Conservation (phyloP, 2,797 vertebrate genomes). For the Periparus ater region DNA sequence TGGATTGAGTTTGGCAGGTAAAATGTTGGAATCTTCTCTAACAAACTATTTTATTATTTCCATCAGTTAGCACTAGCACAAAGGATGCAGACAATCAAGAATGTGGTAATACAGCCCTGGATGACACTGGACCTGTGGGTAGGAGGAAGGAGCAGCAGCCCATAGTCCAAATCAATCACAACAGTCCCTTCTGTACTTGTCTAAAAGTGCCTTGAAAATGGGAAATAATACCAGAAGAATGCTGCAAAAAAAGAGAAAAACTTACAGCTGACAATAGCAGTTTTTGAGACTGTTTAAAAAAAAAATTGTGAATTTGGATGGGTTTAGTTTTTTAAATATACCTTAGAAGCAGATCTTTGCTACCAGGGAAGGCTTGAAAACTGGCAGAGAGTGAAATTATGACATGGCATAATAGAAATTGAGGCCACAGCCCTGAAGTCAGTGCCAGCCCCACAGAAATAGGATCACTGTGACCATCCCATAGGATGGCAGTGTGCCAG, state of each 20-base stretch:
- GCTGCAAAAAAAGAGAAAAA: not conserved
- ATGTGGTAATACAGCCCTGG: not conserved
- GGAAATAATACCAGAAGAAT: not conserved
- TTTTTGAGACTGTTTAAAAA: not conserved
- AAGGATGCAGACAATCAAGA: not conserved
- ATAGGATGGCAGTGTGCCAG: not conserved
- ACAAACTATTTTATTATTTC: constrained; percentile 5
- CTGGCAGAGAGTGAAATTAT: not conserved
- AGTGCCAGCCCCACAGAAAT: not conserved
- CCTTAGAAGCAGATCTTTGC: not conserved
- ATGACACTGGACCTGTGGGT: not conserved
- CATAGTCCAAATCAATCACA: not conserved
- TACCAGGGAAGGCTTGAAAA: not conserved
- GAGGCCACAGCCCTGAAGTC: not conserved
- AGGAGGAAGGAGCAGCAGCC: not conserved
- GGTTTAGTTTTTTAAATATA: not conserved
- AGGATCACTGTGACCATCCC: not conserved
- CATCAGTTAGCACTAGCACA: not conserved
- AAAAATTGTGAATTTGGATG: not conserved
- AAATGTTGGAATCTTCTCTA: not conserved
- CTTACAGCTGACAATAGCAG: not conserved
- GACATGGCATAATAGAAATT: not conserved
- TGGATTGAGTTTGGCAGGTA: not conserved
- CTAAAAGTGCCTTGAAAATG: not conserved
- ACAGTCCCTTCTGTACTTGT: not conserved